Percentiles rank a stretch among this genome's conserved stretches.
Evolutionary conservation across 2,113 vertebrate species (phyloP).

Genomic region (Bungarus multicinctus): DNA sequence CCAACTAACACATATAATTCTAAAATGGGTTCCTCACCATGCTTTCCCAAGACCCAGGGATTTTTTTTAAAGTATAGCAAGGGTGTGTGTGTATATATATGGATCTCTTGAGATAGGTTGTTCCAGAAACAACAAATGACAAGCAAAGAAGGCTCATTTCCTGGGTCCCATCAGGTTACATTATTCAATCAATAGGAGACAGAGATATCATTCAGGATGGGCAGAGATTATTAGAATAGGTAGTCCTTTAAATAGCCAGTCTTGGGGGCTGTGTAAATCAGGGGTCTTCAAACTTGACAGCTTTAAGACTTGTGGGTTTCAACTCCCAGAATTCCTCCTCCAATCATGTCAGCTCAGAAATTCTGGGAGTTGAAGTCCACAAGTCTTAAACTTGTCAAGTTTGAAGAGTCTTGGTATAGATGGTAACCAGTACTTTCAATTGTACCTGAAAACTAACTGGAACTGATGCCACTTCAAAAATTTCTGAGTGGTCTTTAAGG

Average conservation of each 20-base stretch:
- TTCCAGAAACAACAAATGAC: background rate
- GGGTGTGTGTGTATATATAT: background rate
- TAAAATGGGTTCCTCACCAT: background rate
- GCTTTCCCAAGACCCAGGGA: background rate
- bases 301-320: too few species aligned
- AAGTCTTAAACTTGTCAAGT: too few species aligned
- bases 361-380: too few species aligned
- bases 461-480: background rate
- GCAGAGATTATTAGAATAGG: background rate
- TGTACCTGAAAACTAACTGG: background rate
- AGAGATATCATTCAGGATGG: background rate
- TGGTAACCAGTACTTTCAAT: background rate
- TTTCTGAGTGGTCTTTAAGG: background rate
- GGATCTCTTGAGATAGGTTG: background rate
- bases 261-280: background rate
- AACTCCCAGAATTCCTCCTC: too few species aligned
- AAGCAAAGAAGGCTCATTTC: background rate
- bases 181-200: background rate
- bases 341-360: too few species aligned
- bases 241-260: background rate
- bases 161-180: background rate
- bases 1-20: background rate
- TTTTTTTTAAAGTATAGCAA: background rate
- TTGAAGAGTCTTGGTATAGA: background rate
- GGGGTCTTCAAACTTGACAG: too few species aligned